Base-by-base conservation (phyloP, 2,888 invertebrate species). In the Cephus nigrinus region DNA sequence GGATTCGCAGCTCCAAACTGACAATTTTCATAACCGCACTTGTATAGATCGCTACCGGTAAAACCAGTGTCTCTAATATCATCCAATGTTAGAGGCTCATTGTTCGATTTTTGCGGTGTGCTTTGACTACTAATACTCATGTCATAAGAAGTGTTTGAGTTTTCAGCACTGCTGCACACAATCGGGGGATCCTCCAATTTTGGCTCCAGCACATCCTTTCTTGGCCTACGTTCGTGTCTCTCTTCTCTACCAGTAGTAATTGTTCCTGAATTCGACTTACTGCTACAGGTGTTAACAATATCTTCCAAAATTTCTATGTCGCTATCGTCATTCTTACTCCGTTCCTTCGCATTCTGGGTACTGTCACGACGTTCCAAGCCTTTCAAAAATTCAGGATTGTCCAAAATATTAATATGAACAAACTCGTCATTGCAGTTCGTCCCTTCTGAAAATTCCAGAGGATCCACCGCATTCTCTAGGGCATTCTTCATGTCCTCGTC, bases 21-120 rank as follows among this genome's bases (percentile, higher is more conserved):
- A 83, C 94, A 94, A 1, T 86, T 84, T 4, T 85, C 84, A 78
- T 91, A 91, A 0, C 93, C 93, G 86, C 95, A 94, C 72, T 90
- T 91, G 82, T 92, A 94, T 9, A 95, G 87, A 69, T 92, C 89
- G n/a, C 83, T 84, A 12, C 93, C 93, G 40, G 83, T 80, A 5
- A 89, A 87, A 0, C 92, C 92, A 0, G 90, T 91, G 68, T 89
- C 82, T 74, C 86, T 89, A 2, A 90, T 88, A 40, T 92, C 91
- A 0, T 90, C 90, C 32, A 91, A 78, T 0, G 88, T 88, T 55
- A 85, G 77, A 4, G 83, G 89, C 34, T 83, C 84, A 31, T 12
- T 69, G 5, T 9, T 69, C 4, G 30, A 30, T n/a, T 79, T 76
- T 69, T 40, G 76, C 0, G 73, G 32, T 3, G 72, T 31, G 32